Evolutionary conservation across 2,113 vertebrate genomes (phyloP).

Genomic region (Malurus melanocephalus): DNA sequence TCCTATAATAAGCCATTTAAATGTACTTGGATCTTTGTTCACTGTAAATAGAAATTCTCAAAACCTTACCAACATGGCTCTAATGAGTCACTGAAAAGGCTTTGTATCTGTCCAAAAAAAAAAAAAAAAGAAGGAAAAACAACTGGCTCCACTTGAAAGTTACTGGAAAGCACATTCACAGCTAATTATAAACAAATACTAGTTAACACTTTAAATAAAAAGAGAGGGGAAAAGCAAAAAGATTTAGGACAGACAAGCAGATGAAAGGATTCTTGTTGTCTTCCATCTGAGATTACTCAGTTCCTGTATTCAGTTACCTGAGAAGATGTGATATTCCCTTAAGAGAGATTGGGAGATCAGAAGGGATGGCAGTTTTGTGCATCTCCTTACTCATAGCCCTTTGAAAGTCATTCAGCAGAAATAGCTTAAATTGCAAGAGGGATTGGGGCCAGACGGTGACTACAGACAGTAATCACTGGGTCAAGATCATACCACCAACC

Average conservation of each 20-base stretch:
- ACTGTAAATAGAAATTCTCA: constrained; percentile 29
- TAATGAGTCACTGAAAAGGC: constrained; percentile 43
- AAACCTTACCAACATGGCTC: neutral
- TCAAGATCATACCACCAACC: constrained; percentile 44
- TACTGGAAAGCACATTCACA: constrained; percentile 55
- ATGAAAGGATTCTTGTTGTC: constrained; percentile 66
- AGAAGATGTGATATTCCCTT: constrained; percentile 78
- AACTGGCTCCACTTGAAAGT: constrained; percentile 62
- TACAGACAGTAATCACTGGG: constrained; percentile 30
- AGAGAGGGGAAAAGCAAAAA: constrained; percentile 27
- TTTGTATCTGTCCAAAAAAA: constrained; percentile 20
- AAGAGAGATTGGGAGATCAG: constrained; percentile 66
- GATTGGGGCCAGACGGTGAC: constrained; percentile 44
- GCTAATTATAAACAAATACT: constrained; percentile 74
- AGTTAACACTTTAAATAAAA: constrained; percentile 71
- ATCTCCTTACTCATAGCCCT: constrained; percentile 54
- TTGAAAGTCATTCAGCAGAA: constrained; percentile 67
- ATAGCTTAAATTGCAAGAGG: constrained; percentile 64
- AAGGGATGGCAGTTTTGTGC: constrained; percentile 63
- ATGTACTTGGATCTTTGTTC: neutral
- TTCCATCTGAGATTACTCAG: constrained; percentile 74
- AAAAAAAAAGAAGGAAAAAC: neutral
- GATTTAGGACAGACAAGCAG: constrained; percentile 71
- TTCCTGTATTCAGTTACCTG: constrained; percentile 83
- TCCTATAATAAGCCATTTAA: neutral